Percentiles rank a stretch among this genome's conserved stretches.
Conservation (phyloP, 2,113 vertebrate species). For the Cavia aperea region DNA sequence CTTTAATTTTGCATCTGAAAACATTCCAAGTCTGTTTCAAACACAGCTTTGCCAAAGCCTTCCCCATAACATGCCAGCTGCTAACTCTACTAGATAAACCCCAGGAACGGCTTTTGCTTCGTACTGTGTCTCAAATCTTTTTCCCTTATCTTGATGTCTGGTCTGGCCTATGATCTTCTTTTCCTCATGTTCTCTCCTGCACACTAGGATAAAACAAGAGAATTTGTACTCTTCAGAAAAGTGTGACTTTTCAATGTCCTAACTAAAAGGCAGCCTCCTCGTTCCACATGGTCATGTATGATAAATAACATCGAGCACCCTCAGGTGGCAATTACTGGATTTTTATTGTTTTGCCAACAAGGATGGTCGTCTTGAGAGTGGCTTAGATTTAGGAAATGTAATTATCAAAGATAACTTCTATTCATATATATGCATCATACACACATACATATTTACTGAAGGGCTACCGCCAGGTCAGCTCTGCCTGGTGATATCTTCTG, state of each 20-base stretch:
- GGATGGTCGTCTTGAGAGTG: not conserved
- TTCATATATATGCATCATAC: not conserved
- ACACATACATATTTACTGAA: not conserved
- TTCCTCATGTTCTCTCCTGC: not conserved
- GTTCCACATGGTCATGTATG: not conserved
- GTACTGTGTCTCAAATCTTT: not conserved
- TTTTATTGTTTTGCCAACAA: conserved; percentile 32
- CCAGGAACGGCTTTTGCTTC: not conserved
- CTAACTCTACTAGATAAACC: not conserved
- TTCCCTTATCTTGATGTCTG: not conserved
- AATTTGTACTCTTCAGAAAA: not conserved
- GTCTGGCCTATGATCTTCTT: not conserved
- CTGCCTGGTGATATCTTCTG: not conserved
- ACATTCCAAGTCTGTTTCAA: conserved; percentile 6
- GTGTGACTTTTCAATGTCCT: not conserved
- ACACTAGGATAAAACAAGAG: not conserved
- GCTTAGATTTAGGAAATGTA: not conserved
- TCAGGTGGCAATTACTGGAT: not conserved
- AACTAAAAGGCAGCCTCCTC: not conserved
- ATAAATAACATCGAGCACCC: not conserved
- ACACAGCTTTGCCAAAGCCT: not conserved
- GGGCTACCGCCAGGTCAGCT: not conserved
- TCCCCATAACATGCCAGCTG: not conserved
- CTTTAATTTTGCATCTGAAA: conserved; percentile 6
- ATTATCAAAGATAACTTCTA: not conserved